phyloP scores from a whole-genome alignment of 2,888 invertebrate species.

The Agrochola lychnidis region DNA sequence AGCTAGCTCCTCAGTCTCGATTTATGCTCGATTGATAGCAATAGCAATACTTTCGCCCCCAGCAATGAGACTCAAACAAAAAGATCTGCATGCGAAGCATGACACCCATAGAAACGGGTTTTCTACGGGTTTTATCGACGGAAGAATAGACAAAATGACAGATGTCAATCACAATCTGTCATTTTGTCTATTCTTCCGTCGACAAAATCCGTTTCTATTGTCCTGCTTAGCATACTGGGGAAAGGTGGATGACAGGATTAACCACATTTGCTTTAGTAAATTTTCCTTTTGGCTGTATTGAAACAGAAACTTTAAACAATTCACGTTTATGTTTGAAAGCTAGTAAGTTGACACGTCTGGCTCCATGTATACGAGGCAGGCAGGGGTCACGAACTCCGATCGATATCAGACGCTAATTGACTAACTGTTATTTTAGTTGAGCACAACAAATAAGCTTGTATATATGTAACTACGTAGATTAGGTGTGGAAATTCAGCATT shows the following conservation, averaged over 20 bases:
- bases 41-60: neutral
- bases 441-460: neutral
- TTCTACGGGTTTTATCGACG: too few relatives aligned
- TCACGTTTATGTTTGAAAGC: conserved; percentile 4
- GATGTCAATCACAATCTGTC: too few relatives aligned
- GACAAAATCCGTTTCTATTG: too few relatives aligned
- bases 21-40: too few relatives aligned
- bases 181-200: too few relatives aligned
- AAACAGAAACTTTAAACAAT: conserved; percentile 10
- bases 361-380: neutral
- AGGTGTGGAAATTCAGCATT: neutral
- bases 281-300: neutral
- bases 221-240: too few relatives aligned
- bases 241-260: too few relatives aligned
- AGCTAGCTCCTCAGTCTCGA: too few relatives aligned
- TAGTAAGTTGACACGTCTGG: conserved; percentile 31
- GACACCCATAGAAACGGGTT: too few relatives aligned
- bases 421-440: conserved; percentile 2
- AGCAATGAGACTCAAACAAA: neutral
- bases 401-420: conserved; percentile 31
- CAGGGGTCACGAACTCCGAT: conserved; percentile 41
- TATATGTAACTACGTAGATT: too few relatives aligned
- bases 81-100: too few relatives aligned
- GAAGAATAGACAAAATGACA: too few relatives aligned
- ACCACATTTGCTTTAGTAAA: neutral